Conservation (phyloP, 2,888 invertebrate genomes). For the Chaitophorus viminalis region DNA sequence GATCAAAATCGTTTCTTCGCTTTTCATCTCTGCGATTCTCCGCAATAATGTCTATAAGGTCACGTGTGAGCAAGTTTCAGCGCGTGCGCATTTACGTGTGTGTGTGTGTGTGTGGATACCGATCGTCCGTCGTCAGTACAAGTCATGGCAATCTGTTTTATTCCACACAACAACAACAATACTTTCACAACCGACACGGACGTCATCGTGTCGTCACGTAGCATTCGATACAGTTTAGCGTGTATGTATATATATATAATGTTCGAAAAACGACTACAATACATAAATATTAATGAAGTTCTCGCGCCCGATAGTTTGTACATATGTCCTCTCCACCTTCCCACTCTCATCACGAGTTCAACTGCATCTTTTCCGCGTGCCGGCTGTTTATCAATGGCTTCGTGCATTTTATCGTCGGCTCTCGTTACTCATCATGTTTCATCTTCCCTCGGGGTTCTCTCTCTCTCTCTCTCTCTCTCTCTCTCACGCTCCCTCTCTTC, state of each 20-base stretch:
- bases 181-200: background rate
- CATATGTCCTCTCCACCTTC: background rate
- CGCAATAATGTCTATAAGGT: no score
- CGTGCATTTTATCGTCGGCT: background rate
- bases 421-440: background rate
- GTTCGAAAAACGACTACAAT: background rate
- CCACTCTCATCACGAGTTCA: background rate
- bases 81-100: no score
- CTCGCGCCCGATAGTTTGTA: background rate
- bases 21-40: no score
- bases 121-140: no score
- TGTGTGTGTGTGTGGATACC: no score
- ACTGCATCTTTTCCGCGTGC: background rate
- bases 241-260: background rate
- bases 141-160: background rate
- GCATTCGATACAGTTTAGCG: conserved; percentile 38
- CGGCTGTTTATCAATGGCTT: conserved; percentile 18
- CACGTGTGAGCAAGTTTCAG: no score
- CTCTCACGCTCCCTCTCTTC: no score
- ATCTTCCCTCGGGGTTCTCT: background rate
- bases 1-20: no score
- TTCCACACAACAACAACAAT: background rate
- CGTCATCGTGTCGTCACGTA: conserved; percentile 22
- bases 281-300: conserved; percentile 37
- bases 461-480: background rate